phyloP scores from a whole-genome alignment of 1,140 invertebrate genomes.

The Orius insidiosus region DNA sequence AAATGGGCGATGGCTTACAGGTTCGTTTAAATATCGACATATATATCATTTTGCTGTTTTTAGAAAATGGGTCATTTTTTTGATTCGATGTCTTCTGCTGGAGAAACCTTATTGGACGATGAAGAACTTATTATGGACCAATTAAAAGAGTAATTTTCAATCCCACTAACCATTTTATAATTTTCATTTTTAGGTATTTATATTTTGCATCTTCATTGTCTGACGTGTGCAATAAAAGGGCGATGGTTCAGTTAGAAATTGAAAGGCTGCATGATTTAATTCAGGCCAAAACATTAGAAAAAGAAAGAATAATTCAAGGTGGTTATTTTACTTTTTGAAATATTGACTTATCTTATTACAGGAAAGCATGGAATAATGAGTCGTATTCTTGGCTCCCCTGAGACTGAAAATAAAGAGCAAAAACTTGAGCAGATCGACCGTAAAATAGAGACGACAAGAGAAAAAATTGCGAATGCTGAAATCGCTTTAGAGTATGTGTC shows the following conservation, averaged over 20 bases:
- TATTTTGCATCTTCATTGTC: constrained; percentile 58
- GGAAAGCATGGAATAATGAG: no score
- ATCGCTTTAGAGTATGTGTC: no score
- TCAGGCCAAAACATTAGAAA: constrained; percentile 33
- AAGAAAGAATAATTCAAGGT: constrained; percentile 35
- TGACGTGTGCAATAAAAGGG: constrained; percentile 53
- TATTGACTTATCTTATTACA: no score
- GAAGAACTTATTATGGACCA: constrained; percentile 70
- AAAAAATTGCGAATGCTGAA: no score
- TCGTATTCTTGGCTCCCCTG: no score
- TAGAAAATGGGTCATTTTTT: constrained; percentile 47
- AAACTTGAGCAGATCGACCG: no score
- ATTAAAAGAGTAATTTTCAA: constrained; percentile 46
- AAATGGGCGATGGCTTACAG: constrained; percentile 64
- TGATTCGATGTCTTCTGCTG: constrained; percentile 60
- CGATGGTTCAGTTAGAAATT: constrained; percentile 50
- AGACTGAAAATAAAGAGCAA: no score
- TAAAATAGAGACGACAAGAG: no score
- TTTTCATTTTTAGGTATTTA: constrained; percentile 28
- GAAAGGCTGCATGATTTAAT: constrained; percentile 50
- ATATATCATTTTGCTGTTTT: constrained; percentile 6
- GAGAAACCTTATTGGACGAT: constrained; percentile 59
- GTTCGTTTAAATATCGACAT: constrained; percentile 23
- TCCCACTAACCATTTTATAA: background rate
- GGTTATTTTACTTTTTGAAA: no score